phyloP scores from a whole-genome alignment of 53 echinoderm and acorn worm species.

The Crossaster papposus region DNA sequence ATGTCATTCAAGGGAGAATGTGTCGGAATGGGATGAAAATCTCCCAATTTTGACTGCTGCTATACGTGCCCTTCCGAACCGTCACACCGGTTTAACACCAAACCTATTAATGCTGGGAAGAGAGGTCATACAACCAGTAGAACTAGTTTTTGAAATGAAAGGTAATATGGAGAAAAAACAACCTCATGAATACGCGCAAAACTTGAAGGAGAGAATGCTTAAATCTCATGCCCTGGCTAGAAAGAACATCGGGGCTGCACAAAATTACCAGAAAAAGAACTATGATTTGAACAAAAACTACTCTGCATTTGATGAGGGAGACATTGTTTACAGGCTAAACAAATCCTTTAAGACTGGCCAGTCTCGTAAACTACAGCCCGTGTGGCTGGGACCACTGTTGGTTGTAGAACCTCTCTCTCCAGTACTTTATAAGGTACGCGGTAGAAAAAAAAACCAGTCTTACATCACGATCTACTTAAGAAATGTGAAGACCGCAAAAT shows the following conservation, averaged over 20 bases:
- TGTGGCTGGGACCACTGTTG: slow-evolving; percentile 31
- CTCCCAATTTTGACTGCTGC: no score
- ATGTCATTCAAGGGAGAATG: no score
- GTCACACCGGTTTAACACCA: no score
- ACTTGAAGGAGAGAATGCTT: slow-evolving; percentile 1
- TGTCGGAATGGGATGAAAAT: no score
- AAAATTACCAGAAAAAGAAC: slow-evolving; percentile 17
- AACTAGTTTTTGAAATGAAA: no score
- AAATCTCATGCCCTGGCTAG: slow-evolving; percentile 16
- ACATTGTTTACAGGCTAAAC: slow-evolving; percentile 14
- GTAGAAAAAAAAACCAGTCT: slow-evolving; percentile 11
- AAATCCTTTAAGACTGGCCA: slow-evolving; percentile 10
- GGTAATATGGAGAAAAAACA: neutral
- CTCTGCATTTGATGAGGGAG: slow-evolving; percentile 9
- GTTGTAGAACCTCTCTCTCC: slow-evolving; percentile 31
- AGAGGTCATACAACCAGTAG: no score
- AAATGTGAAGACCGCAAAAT: slow-evolving; percentile 1
- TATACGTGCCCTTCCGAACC: no score
- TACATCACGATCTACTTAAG: slow-evolving; percentile 16
- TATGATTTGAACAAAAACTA: slow-evolving; percentile 3
- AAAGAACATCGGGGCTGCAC: slow-evolving; percentile 26
- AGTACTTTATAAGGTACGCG: slow-evolving; percentile 4
- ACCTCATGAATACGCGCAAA: slow-evolving; percentile 14
- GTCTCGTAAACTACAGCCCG: slow-evolving; percentile 26
- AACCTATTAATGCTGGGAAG: no score